Evolutionary conservation across 2,113 vertebrate species (phyloP).

Genomic region (Leucopternis melanops): DNA sequence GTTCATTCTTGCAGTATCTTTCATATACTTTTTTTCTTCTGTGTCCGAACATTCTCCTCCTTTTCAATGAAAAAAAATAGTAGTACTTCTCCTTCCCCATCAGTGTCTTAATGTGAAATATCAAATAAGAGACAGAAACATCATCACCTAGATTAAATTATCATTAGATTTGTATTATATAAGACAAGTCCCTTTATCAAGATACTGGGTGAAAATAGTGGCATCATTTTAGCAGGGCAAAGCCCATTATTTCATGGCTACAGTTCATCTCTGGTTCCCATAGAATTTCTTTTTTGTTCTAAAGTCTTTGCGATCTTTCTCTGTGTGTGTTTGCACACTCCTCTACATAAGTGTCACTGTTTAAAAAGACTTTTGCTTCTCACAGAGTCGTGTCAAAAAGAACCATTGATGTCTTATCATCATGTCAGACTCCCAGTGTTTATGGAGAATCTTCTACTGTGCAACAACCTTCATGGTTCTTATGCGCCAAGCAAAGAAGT

Average conservation of each 20-base stretch:
- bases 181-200: background rate
- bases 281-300: background rate
- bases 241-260: background rate
- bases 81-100: background rate
- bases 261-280: background rate
- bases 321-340: background rate
- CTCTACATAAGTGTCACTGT: background rate
- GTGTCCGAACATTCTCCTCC: background rate
- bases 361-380: background rate
- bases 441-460: background rate
- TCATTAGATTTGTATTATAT: background rate
- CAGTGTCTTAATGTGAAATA: background rate
- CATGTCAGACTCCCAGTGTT: background rate
- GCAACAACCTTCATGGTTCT: background rate
- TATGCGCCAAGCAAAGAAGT: background rate
- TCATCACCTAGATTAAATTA: background rate
- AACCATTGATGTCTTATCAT: background rate
- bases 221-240: background rate
- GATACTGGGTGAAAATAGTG: background rate
- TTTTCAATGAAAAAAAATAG: background rate
- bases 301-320: background rate
- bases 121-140: background rate
- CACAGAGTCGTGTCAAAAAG: background rate
- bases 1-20: background rate
- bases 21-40: background rate